phyloP scores from a whole-genome alignment of 2,113 vertebrate genomes.

The Clarias gariepinus region DNA sequence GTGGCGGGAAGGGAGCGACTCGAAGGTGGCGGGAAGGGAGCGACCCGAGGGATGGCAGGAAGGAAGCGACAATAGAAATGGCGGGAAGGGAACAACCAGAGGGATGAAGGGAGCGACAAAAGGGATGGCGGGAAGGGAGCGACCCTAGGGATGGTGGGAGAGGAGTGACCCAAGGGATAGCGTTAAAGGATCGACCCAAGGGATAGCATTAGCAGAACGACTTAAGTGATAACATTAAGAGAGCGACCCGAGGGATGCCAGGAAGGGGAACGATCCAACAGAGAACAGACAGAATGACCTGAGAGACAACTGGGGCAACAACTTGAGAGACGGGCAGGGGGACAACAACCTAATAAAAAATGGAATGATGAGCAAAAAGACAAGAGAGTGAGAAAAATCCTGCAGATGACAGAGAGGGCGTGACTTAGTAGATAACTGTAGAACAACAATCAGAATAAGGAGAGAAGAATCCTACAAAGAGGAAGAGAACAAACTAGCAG shows the following conservation, averaged over 20 bases:
- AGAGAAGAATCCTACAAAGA: not conserved
- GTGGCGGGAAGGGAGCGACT: no score
- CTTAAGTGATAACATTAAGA: not conserved
- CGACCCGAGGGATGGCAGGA: not conserved
- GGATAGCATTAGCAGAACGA: not conserved
- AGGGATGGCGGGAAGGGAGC: no score
- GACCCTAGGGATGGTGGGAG: not conserved
- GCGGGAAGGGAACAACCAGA: not conserved
- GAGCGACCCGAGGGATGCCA: no score
- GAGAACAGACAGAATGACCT: not conserved
- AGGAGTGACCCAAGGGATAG: not conserved
- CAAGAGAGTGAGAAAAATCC: not conserved
- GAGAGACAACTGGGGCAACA: not conserved
- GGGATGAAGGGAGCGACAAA: not conserved
- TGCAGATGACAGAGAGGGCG: not conserved
- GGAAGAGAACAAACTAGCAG: not conserved
- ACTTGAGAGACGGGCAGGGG: not conserved
- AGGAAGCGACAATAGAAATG: no score
- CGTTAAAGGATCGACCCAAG: not conserved
- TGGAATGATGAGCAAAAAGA: not conserved
- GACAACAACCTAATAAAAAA: not conserved
- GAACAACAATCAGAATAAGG: not conserved
- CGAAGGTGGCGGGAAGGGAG: not conserved
- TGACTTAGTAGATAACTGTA: not conserved
- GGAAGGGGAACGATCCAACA: not conserved